These are phyloP conservation scores for Myopa tessellatipennis DNA, from an alignment of 2,888 invertebrate species.

Conservation along the genomic window DNA sequence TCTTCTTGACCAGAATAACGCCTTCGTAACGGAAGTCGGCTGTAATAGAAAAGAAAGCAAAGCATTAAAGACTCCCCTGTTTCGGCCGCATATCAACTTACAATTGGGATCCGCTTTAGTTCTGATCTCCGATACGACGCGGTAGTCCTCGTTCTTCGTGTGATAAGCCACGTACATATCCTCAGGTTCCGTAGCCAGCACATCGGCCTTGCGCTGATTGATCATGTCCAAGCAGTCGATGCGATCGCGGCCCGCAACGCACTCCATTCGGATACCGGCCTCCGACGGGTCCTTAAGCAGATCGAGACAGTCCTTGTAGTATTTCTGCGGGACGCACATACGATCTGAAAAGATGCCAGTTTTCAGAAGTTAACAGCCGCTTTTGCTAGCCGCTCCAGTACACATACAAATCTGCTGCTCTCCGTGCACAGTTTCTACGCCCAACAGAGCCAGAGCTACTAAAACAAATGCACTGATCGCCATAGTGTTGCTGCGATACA, in stretches of 20 bases:
- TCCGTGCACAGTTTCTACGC: constrained; percentile 42
- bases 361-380: background rate
- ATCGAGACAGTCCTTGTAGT: constrained; percentile 74
- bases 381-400: background rate
- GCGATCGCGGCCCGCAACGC: constrained; percentile 79
- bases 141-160: constrained; percentile 78
- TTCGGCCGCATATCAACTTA: constrained; percentile 57
- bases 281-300: constrained; percentile 67
- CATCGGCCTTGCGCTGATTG: constrained; percentile 81
- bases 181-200: constrained; percentile 86
- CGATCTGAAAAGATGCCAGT: constrained; percentile 71
- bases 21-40: constrained; percentile 85
- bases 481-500: constrained; percentile 7
- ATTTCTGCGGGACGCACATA: constrained; percentile 79
- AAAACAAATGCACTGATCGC: constrained; percentile 27
- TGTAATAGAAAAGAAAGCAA: constrained; percentile 55
- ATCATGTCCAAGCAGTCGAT: constrained; percentile 78
- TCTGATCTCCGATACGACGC: constrained; percentile 80
- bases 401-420: constrained; percentile 52
- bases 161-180: constrained; percentile 87
- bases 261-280: constrained; percentile 73
- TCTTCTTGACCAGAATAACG: constrained; percentile 82
- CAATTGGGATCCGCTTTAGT: constrained; percentile 82
- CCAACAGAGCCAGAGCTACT: constrained; percentile 42
- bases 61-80: background rate